phyloP scores from a whole-genome alignment of 1,140 invertebrate genomes.

The Ceratina japonica region DNA sequence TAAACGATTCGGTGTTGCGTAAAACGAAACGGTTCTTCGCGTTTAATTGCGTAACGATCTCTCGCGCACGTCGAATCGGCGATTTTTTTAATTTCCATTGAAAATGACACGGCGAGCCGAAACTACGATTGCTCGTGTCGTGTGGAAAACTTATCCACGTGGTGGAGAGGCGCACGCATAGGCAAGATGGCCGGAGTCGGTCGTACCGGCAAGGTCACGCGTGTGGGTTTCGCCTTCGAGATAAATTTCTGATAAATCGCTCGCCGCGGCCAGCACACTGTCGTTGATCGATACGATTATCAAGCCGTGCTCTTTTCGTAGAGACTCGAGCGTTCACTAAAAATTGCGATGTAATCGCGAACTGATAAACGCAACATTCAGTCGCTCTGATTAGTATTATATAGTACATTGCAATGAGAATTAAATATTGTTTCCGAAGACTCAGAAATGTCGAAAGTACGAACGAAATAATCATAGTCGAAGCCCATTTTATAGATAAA shows the following conservation, averaged over 20 bases:
- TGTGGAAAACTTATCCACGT: conserved; percentile 58
- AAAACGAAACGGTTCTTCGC: too few species aligned
- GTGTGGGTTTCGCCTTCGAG: conserved; percentile 62
- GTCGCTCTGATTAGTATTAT: conserved; percentile 5
- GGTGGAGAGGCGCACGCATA: conserved; percentile 50
- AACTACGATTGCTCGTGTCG: conserved; percentile 29
- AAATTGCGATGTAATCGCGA: neutral
- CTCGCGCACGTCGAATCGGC: too few species aligned
- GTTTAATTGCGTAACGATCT: neutral
- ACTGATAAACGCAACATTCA: neutral
- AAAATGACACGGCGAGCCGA: neutral
- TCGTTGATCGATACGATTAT: conserved; percentile 53
- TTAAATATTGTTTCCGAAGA: neutral
- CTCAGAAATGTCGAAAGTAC: neutral
- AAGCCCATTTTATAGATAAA: too few species aligned
- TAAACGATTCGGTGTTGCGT: too few species aligned
- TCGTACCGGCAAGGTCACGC: conserved; percentile 70
- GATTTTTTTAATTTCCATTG: conserved; percentile 14
- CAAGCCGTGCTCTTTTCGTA: neutral
- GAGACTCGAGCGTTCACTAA: neutral
- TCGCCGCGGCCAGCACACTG: conserved; percentile 20
- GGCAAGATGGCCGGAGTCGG: conserved; percentile 69
- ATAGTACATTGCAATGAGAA: neutral
- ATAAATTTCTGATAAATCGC: conserved; percentile 65
- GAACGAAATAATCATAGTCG: neutral